A percentile compares a stretch with the other conserved stretches of the same genome.
Evolutionary conservation across 2,113 vertebrate species (phyloP).

Genomic region (Nesoenas mayeri): DNA sequence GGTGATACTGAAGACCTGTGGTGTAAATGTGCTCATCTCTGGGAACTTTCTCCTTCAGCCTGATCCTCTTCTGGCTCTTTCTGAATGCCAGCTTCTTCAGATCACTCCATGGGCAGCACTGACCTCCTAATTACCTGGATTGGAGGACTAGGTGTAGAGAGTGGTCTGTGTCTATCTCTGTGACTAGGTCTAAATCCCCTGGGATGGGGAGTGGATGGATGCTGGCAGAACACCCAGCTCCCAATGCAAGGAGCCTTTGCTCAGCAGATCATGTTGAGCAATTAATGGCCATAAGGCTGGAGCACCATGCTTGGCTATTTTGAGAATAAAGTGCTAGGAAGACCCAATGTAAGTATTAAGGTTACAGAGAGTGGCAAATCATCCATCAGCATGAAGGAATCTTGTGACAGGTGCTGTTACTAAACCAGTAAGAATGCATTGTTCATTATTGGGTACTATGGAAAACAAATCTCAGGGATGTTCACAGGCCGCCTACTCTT

Average conservation of each 20-base stretch:
- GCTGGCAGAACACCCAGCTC: not conserved
- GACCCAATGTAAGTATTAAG: not conserved
- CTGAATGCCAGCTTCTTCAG: not conserved
- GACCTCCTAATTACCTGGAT: not conserved
- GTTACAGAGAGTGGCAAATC: not conserved
- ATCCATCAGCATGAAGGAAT: fast-evolving
- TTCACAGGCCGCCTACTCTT: not conserved
- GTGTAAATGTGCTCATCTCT: not conserved
- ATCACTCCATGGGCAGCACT: not conserved
- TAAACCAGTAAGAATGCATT: not conserved
- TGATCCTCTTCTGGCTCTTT: not conserved
- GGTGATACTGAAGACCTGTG: not conserved
- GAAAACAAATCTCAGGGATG: not conserved
- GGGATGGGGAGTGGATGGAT: not conserved
- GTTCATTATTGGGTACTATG: not conserved
- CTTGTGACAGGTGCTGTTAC: not conserved
- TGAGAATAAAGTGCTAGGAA: not conserved
- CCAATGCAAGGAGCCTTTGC: not conserved
- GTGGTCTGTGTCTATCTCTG: not conserved
- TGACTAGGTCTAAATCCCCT: not conserved
- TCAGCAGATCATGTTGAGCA: not conserved
- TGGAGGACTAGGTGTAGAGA: not conserved
- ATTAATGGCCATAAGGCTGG: not conserved
- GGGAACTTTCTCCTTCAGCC: not conserved
- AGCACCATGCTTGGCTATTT: not conserved